These are phyloP conservation scores for Celastrina argiolus DNA, from an alignment of 2,888 invertebrate species.

Conservation along the genomic window DNA sequence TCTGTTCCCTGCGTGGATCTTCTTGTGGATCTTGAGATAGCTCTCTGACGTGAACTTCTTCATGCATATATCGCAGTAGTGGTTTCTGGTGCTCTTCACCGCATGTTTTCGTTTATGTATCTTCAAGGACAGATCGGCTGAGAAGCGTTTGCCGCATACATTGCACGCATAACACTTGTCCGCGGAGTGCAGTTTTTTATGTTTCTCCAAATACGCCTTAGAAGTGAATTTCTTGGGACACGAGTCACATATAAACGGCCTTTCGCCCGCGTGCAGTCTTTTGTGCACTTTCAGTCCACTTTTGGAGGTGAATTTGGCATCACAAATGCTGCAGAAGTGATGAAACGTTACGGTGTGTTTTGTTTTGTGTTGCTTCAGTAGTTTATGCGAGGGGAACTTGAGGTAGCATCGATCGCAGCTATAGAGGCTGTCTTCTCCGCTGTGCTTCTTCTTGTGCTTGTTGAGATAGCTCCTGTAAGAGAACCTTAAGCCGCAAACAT, in stretches of 20 bases:
- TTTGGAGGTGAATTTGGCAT: background rate
- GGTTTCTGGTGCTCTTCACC: too few relatives aligned
- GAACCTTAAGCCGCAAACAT: background rate
- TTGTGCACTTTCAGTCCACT: constrained; percentile 4
- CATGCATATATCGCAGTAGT: constrained; percentile 1
- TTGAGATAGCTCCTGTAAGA: constrained; percentile 1
- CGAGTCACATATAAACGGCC: background rate
- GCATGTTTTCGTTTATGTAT: background rate
- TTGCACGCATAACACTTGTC: background rate
- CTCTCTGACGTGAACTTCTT: background rate
- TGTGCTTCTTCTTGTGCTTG: background rate
- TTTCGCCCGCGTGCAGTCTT: background rate
- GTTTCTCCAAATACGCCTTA: background rate
- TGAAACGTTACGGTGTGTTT: background rate
- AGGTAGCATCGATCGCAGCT: background rate
- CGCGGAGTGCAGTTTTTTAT: background rate
- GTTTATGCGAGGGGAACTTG: background rate
- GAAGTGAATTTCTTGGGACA: constrained; percentile 5
- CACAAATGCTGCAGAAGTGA: background rate
- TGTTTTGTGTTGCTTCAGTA: background rate
- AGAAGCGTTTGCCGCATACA: background rate
- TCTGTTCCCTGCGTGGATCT: background rate
- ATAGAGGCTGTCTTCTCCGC: background rate
- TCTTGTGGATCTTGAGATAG: background rate
- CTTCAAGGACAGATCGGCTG: background rate